Conservation (phyloP, 2,797 vertebrate species). For the Muraenolepis orangiensis region DNA sequence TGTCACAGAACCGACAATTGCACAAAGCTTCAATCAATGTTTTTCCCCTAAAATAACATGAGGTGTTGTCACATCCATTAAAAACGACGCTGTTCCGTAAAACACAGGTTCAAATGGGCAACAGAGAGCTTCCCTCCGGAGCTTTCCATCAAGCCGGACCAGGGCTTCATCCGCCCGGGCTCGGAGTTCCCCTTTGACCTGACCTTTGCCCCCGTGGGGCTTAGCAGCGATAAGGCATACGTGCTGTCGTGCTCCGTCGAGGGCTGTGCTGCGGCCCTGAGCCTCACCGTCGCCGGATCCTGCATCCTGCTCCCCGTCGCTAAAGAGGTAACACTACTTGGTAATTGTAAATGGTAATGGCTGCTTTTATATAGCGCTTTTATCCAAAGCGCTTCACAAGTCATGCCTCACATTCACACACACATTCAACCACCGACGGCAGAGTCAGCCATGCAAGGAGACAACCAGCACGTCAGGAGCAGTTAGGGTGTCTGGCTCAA, state of each 20-base stretch:
- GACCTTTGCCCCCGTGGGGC: conserved; percentile 74
- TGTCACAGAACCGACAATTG: background rate
- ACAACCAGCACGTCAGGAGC: too few species aligned
- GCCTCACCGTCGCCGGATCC: conserved; percentile 76
- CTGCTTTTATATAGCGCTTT: too few species aligned
- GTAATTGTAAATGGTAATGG: too few species aligned
- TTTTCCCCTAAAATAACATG: too few species aligned
- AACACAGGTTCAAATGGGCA: conserved; percentile 83
- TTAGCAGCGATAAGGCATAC: conserved; percentile 68
- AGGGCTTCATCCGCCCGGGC: conserved; percentile 80
- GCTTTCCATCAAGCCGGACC: conserved; percentile 75
- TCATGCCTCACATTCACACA: too few species aligned
- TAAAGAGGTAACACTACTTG: conserved; percentile 87
- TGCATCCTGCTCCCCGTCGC: conserved; percentile 67
- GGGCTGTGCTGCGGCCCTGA: conserved; percentile 62
- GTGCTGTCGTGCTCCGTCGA: conserved; percentile 79
- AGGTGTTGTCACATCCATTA: background rate
- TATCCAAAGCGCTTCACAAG: too few species aligned
- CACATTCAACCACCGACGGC: too few species aligned
- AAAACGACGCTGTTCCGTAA: background rate
- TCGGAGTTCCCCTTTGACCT: conserved; percentile 76
- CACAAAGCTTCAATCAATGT: background rate
- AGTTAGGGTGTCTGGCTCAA: too few species aligned
- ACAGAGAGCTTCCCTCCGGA: conserved; percentile 67
- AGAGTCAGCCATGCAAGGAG: too few species aligned